Conservation (phyloP, 2,888 invertebrate genomes). For the Andrena praecox region DNA sequence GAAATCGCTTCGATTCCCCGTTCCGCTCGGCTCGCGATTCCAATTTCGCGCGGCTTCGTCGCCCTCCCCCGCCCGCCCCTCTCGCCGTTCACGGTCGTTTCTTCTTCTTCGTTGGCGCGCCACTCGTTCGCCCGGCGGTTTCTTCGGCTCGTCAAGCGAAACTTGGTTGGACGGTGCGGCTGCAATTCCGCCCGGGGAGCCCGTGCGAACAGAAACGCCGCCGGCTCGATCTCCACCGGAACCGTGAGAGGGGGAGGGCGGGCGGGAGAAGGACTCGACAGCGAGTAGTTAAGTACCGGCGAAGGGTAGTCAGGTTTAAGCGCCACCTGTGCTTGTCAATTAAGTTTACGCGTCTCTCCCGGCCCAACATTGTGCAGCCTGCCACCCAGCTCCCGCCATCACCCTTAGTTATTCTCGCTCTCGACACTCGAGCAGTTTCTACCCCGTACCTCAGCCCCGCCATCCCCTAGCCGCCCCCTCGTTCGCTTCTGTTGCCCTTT, state of each 20-base stretch:
- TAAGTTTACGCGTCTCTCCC: slow-evolving; percentile 79
- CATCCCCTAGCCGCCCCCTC: slow-evolving; percentile 13
- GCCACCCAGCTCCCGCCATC: slow-evolving; percentile 62
- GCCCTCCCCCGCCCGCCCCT: slow-evolving; percentile 13
- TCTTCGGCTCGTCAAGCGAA: slow-evolving; percentile 9
- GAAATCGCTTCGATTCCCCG: slow-evolving; percentile 42
- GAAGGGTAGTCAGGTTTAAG: slow-evolving; percentile 78
- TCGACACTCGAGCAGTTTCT: slow-evolving; percentile 51
- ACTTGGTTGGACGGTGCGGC: slow-evolving; percentile 27
- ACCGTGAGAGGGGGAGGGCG: neutral
- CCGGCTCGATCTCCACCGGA: slow-evolving; percentile 36
- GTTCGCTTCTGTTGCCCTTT: slow-evolving; percentile 33
- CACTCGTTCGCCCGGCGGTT: neutral
- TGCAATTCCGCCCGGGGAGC: slow-evolving; percentile 57
- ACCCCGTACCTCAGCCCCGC: slow-evolving; percentile 9
- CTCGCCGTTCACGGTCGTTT: neutral
- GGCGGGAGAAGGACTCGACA: slow-evolving; percentile 40
- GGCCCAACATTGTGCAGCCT: slow-evolving; percentile 67
- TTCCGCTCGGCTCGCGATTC: slow-evolving; percentile 66
- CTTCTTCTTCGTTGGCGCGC: no score
- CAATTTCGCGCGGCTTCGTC: slow-evolving; percentile 58
- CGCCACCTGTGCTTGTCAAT: slow-evolving; percentile 81
- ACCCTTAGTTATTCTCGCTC: slow-evolving; percentile 69
- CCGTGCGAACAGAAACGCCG: slow-evolving; percentile 54
- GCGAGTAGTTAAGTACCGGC: slow-evolving; percentile 73